Base-by-base conservation (phyloP, 2,888 invertebrate species). In the Drosophila putrida region DNA sequence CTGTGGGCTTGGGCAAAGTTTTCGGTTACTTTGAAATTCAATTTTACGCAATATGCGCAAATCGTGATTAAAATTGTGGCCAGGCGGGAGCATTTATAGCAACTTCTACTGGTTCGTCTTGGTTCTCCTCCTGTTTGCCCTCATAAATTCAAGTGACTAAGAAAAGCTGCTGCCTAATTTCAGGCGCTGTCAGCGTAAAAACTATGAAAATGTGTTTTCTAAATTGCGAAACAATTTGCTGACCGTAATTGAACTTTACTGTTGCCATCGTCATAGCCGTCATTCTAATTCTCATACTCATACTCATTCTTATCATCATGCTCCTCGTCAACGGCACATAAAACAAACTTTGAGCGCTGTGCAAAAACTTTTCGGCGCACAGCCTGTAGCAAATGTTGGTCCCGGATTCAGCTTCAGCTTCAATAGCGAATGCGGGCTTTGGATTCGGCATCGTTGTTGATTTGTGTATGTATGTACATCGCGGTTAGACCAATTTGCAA, bases 1-100 rank as follows among this genome's bases (percentile, higher is more conserved):
- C 27, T 55, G 9, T 43, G 44, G 51, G 66, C 36, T 43, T 44
- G 39, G 41, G 41, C 33, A 71, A 69, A 65, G 50, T 78, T 75
- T 79, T 80, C 71, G 75, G 82, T 67, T 83, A 86, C 78, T 80
- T 78, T 78, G 78, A 90, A 90, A 88, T 88, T 89, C 82, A 89
- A 90, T 89, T 90, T 89, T 88, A 87, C 89, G 90, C 89, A 83
- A 87, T 76, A 83, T 85, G 90, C 86, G 78, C 88, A 89, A 89
- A 90, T 83, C 85, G 75, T 82, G 85, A 87, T 87, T 86, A 87
- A 82, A 87, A 78, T 84, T 72, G 72, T 36, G 58, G 66, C 71
- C 35, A 58, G 54, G 33, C 62, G 51, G 25, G 31, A 31, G 46
- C 46, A 46, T 54, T 53, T 49, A 50, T 15, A 5, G 46, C 49